Evolutionary conservation across 2,888 invertebrate species (phyloP).

Genomic region (Rhimphoctona megacephalus): DNA sequence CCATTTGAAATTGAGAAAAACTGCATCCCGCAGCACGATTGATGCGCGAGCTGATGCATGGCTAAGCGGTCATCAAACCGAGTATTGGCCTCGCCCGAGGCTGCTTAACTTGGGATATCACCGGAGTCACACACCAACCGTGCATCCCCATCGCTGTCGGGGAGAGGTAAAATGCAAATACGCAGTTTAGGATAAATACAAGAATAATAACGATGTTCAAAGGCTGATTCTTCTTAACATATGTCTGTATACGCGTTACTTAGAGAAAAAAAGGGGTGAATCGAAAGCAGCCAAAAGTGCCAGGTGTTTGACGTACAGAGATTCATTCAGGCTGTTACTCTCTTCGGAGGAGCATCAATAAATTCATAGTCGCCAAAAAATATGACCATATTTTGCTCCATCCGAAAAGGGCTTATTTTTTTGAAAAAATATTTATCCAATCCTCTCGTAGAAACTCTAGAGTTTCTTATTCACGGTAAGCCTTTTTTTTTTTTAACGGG

Average conservation of each 20-base stretch:
- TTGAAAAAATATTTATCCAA: constrained; percentile 5
- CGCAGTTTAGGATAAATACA: no score
- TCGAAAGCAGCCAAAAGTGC: neutral
- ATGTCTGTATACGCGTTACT: neutral
- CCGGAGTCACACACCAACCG: no score
- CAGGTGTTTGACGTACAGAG: neutral
- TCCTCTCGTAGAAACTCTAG: neutral
- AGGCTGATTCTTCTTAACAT: no score
- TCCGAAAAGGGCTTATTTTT: constrained; percentile 3
- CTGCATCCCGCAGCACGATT: no score
- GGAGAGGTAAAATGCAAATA: no score
- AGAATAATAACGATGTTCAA: no score
- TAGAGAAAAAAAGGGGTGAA: neutral
- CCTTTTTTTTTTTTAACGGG: neutral
- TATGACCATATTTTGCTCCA: neutral
- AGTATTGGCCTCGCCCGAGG: no score
- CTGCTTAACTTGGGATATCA: no score
- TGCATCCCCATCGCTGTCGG: no score
- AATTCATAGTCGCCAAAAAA: neutral
- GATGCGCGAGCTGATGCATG: no score
- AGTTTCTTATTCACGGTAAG: neutral
- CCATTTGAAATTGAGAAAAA: no score
- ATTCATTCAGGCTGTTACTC: neutral
- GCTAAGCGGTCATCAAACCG: no score
- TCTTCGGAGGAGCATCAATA: neutral